Base-by-base conservation (phyloP, 2,113 vertebrate genomes). In the Chloebia gouldiae region DNA sequence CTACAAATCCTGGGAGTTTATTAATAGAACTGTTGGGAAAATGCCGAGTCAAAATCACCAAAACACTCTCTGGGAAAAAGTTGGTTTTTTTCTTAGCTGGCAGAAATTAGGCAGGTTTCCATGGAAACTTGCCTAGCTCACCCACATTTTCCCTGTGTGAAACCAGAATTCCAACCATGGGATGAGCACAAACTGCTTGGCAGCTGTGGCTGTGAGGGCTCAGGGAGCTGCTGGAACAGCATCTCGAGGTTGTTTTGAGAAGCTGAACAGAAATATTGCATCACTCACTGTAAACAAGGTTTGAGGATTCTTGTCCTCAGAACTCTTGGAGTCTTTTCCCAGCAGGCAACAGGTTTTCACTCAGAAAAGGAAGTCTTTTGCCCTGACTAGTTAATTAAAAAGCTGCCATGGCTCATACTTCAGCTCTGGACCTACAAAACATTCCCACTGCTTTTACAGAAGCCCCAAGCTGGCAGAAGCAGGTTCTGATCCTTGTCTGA, bases 181-280 rank as follows among this genome's bases (percentile, higher is more conserved):
- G 60, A 71, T 93, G 86, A 94, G 37, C 72, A 33, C 71, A 66
- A 78, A 31, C 17, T 90, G 42, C 76, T 88, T 71, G 72, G 60
- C 81, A 83, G 47, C 69, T 50, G 60, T 11, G 33, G 47, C 54
- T 73, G 9, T 35, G 49, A 88, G 35, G 44, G 47, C 84, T 94
- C 39, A 64, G 80, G 80, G 66, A 73, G 33, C 20, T 86, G 60
- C 42, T 63, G 68, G 79, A 92, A 77, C 10, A 13, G 57, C 88
- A 81, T 69, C 79, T 63, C 19, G 4, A 83, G 68, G 35, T 93
- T 92, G 51, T 94, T 96, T 95, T 91, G 82, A 96, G 88, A 93
- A 94, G 39, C 23, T 78, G 71, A 83, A 79, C 18, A 73, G 65
- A 94, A 92, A 42, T 70, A 88, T 83, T 93, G 68, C 42, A 2